Percentiles rank a stretch among this genome's conserved stretches.
Evolutionary conservation across 2,797 vertebrate species (phyloP).

Genomic region (Oreonectes daqikongensis): DNA sequence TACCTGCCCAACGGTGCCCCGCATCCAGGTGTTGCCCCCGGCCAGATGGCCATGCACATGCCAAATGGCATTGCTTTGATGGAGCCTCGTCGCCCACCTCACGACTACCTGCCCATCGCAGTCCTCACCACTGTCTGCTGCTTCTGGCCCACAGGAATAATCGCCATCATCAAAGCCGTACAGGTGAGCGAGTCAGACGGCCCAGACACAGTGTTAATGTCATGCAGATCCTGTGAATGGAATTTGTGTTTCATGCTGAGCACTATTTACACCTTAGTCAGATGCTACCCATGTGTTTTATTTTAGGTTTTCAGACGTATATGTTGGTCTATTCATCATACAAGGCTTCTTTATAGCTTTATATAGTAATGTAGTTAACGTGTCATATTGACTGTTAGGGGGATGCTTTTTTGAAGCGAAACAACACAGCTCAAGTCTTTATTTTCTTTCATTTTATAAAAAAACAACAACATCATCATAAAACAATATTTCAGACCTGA

Average conservation of each 20-base stretch:
- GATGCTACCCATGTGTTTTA: not conserved
- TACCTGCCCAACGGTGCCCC: conserved; percentile 76
- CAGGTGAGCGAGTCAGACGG: conserved; percentile 75
- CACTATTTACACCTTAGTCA: not conserved
- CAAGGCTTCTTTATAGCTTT: no score
- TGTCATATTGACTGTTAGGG: no score
- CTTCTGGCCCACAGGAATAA: conserved; percentile 95
- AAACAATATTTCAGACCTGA: no score
- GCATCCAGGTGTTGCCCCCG: conserved; percentile 74
- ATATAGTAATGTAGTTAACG: no score
- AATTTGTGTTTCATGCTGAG: not conserved
- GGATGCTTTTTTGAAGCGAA: no score
- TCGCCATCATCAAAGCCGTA: conserved; percentile 93
- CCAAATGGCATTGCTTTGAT: conserved; percentile 86
- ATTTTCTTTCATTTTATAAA: no score
- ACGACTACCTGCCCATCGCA: conserved; percentile 93
- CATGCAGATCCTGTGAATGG: conserved; percentile 26
- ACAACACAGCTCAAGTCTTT: no score
- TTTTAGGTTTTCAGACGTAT: no score
- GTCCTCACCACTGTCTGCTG: conserved; percentile 95
- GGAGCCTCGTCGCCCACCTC: conserved; percentile 87
- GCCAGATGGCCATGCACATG: conserved; percentile 87
- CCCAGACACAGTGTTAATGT: not conserved
- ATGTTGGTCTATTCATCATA: no score
- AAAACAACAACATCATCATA: no score